These are phyloP conservation scores for Dysdera silvatica DNA, from an alignment of 1,140 invertebrate genomes.

Conservation along the genomic window DNA sequence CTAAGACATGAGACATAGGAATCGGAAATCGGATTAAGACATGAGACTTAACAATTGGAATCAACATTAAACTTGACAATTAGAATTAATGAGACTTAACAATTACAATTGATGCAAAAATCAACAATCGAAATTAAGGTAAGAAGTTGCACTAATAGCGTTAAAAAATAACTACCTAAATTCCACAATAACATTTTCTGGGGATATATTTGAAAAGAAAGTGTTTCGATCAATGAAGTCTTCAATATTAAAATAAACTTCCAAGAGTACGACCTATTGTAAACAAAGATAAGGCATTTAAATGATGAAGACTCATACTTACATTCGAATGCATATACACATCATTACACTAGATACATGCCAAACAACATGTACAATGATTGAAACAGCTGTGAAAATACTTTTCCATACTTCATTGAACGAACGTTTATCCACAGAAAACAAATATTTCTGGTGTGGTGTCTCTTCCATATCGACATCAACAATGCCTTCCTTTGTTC, in stretches of 20 bases:
- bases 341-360: not conserved
- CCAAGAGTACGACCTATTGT: slow-evolving; percentile 11
- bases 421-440: slow-evolving; percentile 2
- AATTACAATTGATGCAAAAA: not conserved
- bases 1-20: too few relatives aligned
- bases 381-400: not conserved
- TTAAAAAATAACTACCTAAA: slow-evolving; percentile 1
- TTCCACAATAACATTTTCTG: slow-evolving; percentile 21
- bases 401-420: slow-evolving; percentile 15
- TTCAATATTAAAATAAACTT: slow-evolving; percentile 3
- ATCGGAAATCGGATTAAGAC: too few relatives aligned
- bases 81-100: not conserved
- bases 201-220: slow-evolving; percentile 9
- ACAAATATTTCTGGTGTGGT: too few relatives aligned
- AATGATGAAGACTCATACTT: not conserved
- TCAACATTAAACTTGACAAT: not conserved
- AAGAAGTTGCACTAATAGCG: not conserved
- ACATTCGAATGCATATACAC: not conserved
- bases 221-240: not conserved
- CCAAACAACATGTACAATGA: not conserved
- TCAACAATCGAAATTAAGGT: not conserved
- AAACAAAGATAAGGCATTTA: not conserved
- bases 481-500: too few relatives aligned
- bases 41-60: too few relatives aligned
- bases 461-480: too few relatives aligned